phyloP scores from a whole-genome alignment of 2,797 vertebrate genomes.

The Tokudaia tokunoshimensis region DNA sequence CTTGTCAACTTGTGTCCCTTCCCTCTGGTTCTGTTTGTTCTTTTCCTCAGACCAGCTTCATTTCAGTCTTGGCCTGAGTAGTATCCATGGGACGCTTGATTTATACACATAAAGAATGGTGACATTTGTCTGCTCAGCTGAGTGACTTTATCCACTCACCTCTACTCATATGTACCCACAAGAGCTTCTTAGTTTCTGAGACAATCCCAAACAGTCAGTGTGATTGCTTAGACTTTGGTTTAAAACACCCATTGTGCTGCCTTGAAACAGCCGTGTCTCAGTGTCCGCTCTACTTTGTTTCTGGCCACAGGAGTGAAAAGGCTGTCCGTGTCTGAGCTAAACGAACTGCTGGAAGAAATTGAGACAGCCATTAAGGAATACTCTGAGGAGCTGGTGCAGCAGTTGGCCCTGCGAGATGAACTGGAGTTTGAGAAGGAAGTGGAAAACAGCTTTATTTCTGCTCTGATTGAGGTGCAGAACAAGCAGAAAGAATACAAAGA shows the following conservation, averaged over 20 bases:
- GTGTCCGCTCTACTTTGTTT: constrained; percentile 3
- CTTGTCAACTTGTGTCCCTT: not conserved
- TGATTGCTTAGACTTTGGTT: constrained; percentile 42
- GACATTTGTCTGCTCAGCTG: not conserved
- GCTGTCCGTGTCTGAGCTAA: constrained; percentile 93
- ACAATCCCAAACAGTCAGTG: not conserved
- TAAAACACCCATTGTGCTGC: not conserved
- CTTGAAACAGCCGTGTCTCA: constrained; percentile 26
- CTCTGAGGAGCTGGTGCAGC: constrained; percentile 97
- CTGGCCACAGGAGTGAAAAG: constrained; percentile 91
- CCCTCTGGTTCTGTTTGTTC: not conserved
- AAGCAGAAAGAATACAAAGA: constrained; percentile 98
- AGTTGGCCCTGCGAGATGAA: constrained; percentile 96
- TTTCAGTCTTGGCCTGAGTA: not conserved
- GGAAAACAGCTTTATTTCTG: constrained; percentile 99
- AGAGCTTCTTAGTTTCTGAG: not conserved
- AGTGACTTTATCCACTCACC: not conserved
- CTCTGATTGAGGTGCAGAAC: constrained; percentile 98
- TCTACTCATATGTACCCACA: not conserved
- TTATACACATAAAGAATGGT: not conserved
- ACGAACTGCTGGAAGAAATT: constrained; percentile 95
- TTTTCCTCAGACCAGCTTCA: not conserved
- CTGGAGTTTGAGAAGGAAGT: constrained; percentile 99
- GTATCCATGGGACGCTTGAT: not conserved
- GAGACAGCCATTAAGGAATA: constrained; percentile 95